Conservation (phyloP, 2,113 vertebrate species). For the Melanostigma gelatinosum region DNA sequence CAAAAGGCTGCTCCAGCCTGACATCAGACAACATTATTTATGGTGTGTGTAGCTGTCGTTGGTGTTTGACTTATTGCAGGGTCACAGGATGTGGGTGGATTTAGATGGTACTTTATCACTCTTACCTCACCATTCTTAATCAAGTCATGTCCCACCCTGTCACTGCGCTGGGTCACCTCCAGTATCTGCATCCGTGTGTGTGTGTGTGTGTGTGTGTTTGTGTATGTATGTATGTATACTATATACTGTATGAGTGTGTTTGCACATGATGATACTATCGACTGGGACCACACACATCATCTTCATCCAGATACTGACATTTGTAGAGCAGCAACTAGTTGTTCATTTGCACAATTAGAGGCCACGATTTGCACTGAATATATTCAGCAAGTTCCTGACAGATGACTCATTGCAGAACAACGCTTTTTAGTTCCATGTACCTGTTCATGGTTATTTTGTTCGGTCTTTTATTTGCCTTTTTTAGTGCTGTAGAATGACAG, state of each 20-base stretch:
- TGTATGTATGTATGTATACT: background rate
- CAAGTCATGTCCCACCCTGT: constrained; percentile 75
- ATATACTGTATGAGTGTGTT: constrained; percentile 41
- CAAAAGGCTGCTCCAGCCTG: constrained; percentile 42
- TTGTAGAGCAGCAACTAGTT: background rate
- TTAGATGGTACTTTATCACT: constrained; percentile 78
- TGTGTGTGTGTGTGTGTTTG: constrained; percentile 51
- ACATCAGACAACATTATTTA: constrained; percentile 73
- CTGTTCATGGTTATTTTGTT: background rate
- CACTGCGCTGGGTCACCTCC: constrained; percentile 77
- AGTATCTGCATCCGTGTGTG: constrained; percentile 75
- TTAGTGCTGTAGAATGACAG: background rate
- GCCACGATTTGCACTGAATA: background rate
- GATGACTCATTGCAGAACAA: background rate
- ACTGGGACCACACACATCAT: constrained; percentile 59
- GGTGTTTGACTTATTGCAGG: constrained; percentile 79
- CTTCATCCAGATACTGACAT: constrained; percentile 8
- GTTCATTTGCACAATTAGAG: constrained; percentile 3
- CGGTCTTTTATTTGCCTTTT: background rate
- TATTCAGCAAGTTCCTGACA: constrained; percentile 5
- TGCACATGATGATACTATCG: constrained; percentile 54
- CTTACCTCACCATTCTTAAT: constrained; percentile 75
- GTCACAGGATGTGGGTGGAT: constrained; percentile 77
- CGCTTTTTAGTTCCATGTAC: background rate
- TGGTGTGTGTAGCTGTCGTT: constrained; percentile 66